Conservation (phyloP, 2,888 invertebrate genomes). For the Rutpela maculata region DNA sequence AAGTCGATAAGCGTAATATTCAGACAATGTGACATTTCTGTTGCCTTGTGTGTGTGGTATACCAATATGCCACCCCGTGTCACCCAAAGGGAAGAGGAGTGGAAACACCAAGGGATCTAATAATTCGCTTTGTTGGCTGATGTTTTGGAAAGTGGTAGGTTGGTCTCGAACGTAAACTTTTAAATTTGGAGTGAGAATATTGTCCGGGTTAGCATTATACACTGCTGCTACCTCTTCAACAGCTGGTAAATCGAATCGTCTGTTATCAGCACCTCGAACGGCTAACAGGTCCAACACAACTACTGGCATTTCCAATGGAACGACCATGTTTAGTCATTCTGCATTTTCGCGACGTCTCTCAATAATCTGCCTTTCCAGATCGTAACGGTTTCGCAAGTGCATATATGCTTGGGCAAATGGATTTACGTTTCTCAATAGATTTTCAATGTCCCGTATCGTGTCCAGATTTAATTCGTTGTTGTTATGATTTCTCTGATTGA, state of each 20-base stretch:
- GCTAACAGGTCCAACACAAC: no score
- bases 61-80: background rate
- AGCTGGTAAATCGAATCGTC: background rate
- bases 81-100: background rate
- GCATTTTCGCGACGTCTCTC: background rate
- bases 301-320: no score
- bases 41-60: background rate
- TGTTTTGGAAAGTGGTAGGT: no score
- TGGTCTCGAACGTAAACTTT: no score
- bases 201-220: background rate
- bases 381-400: conserved; percentile 2
- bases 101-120: background rate
- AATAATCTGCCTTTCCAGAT: background rate
- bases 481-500: background rate
- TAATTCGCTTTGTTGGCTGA: background rate
- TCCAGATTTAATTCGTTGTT: background rate
- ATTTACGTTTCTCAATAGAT: background rate
- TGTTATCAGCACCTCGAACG: background rate
- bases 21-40: conserved; percentile 1
- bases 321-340: background rate
- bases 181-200: background rate
- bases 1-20: conserved; percentile 43
- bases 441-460: background rate
- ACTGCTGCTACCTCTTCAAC: background rate
- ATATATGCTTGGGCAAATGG: conserved; percentile 16